Conservation (phyloP, 2,888 invertebrate genomes). For the Hirtodrosophila alboralis region DNA sequence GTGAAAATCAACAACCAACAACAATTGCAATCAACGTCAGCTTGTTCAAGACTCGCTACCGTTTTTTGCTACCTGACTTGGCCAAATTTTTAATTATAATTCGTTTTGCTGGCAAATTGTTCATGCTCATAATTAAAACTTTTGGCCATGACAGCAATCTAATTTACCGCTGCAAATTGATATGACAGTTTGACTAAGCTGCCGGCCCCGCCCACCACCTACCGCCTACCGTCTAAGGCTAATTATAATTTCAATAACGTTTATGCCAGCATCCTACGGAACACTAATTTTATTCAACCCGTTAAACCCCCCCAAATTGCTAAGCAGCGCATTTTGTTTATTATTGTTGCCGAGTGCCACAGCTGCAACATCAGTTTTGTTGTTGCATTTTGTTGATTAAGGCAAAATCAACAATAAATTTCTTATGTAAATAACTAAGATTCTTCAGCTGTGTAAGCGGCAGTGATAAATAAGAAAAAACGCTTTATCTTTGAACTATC, state of each 20-base stretch:
- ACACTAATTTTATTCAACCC: constrained; percentile 54
- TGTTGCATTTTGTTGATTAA: constrained; percentile 27
- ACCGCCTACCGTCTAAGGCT: constrained; percentile 62
- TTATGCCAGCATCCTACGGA: constrained; percentile 21
- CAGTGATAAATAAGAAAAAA: too few relatives aligned
- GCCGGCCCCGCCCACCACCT: constrained; percentile 16
- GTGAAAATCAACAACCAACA: constrained; percentile 25
- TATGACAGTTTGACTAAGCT: constrained; percentile 28
- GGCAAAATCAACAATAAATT: constrained; percentile 53
- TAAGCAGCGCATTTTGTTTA: constrained; percentile 26
- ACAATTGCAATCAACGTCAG: constrained; percentile 15
- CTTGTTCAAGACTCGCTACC: constrained; percentile 28
- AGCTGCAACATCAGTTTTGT: constrained; percentile 42
- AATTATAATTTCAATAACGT: constrained; percentile 73
- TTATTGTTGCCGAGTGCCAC: constrained; percentile 17
- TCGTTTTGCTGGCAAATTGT: constrained; percentile 40
- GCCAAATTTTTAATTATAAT: constrained; percentile 55
- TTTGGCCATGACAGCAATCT: constrained; percentile 53
- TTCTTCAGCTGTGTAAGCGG: constrained; percentile 15
- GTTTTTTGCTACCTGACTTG: constrained; percentile 30
- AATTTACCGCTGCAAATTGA: constrained; percentile 28
- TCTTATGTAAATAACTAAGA: constrained; percentile 40
- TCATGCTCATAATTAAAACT: constrained; percentile 66
- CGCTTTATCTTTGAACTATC: too few relatives aligned
- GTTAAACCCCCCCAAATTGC: constrained; percentile 7